Evolutionary conservation across 2,797 vertebrate genomes (phyloP).

Genomic region (Hypotaenidia okinawae): DNA sequence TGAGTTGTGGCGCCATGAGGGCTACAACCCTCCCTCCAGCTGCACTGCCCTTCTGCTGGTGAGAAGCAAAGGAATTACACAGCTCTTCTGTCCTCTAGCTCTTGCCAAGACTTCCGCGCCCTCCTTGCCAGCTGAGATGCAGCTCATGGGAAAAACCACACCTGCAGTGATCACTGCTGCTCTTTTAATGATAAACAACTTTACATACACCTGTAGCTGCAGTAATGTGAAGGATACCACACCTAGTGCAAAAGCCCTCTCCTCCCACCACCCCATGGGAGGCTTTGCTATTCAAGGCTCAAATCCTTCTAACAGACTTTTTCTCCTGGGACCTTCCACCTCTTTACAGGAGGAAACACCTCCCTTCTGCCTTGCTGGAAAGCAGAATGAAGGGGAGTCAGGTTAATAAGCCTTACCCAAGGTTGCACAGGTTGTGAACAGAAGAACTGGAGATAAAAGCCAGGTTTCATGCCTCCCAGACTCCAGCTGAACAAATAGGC

Average conservation of each 20-base stretch:
- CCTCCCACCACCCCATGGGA: background rate
- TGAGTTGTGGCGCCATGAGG: background rate
- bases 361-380: slow-evolving; percentile 56
- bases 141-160: background rate
- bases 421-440: slow-evolving; percentile 25
- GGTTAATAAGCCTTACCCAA: slow-evolving; percentile 39
- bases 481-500: slow-evolving; percentile 9
- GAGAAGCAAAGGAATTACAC: rapidly evolving
- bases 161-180: background rate
- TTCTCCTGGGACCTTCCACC: slow-evolving; percentile 55
- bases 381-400: slow-evolving; percentile 33
- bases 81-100: background rate
- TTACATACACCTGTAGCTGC: background rate
- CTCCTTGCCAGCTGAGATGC: background rate
- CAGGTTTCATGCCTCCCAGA: background rate
- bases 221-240: background rate
- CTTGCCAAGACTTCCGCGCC: background rate
- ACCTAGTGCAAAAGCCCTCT: background rate
- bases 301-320: slow-evolving; percentile 48
- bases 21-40: background rate
- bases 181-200: background rate
- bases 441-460: slow-evolving; percentile 25
- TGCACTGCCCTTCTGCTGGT: background rate
- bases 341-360: slow-evolving; percentile 49
- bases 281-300: slow-evolving; percentile 22